Evolutionary conservation across 2,888 invertebrate species (phyloP), one percentile per base, ranked within the genome.

Genomic region (Calliphora vomitoria): DNA sequence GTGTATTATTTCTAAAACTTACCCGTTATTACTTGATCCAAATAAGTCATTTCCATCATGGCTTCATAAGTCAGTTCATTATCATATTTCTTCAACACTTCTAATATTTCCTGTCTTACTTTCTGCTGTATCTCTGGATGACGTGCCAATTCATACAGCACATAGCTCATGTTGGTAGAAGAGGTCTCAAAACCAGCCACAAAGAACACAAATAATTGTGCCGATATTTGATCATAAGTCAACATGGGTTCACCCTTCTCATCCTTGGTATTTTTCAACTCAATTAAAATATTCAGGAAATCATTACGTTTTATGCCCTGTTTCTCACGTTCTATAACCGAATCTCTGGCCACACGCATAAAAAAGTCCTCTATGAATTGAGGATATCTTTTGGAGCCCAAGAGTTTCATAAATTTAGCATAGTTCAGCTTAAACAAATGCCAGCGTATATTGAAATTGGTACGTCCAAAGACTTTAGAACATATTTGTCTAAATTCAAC

Each of bases 151-250:
- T 94, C 94, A 87, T 94, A 95, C 1, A 95, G 87, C 5, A 93
- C 92, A 89, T 94, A 94, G 31, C 93, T 93, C 90, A 94, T 92
- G 0, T 94, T 93, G 0, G 94, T 93, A 0, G 94, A 92, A 0
- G 95, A 95, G 0, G 95, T 95, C 90, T 95, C 95, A 79, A 94
- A 95, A 1, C 95, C 95, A 38, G 95, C 95, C 10, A 92, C 82
- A 87, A 94, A 94, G 86, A 96, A 95, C 2, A 94, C 91, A 62
- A 95, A 93, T 20, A 95, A 94, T 75, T 95, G 95, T 0, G 95
- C 94, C 0, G 94, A 92, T 5, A 95, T 89, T n/a, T 95, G 90
- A 0, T 94, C 93, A 10, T 94, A 90, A 0, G 88, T 81, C 79
- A 91, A 25, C 41, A 50, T 25, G 6, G 53, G 25, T 3, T 66